Evolutionary conservation across 2,797 vertebrate genomes (phyloP).

Genomic region (Siniperca obscura): DNA sequence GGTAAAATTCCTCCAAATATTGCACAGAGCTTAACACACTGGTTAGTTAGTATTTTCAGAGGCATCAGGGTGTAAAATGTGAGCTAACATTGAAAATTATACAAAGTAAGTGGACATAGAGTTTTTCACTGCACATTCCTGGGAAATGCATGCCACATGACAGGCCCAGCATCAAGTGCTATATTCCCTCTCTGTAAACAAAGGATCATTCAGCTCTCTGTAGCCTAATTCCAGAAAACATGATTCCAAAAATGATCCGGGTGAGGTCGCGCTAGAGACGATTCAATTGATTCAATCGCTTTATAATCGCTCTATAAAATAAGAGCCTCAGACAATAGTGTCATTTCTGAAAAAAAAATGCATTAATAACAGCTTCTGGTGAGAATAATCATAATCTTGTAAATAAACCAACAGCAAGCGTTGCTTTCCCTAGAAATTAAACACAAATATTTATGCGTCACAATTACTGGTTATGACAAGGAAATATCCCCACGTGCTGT

Average conservation of each 20-base stretch:
- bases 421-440: background rate
- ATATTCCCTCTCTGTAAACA: conserved; percentile 72
- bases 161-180: conserved; percentile 54
- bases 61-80: background rate
- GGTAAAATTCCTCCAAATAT: conserved; percentile 33
- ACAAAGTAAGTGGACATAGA: background rate
- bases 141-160: conserved; percentile 21
- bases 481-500: background rate
- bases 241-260: conserved; percentile 81
- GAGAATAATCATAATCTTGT: no score
- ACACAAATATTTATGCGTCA: conserved; percentile 3
- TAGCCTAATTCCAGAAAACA: conserved; percentile 76
- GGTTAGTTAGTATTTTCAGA: background rate
- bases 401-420: background rate
- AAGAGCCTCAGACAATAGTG: conserved; percentile 22
- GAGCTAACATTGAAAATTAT: background rate
- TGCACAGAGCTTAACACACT: background rate
- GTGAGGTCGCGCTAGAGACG: conserved; percentile 85
- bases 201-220: conserved; percentile 81
- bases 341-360: conserved; percentile 21
- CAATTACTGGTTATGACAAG: background rate
- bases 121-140: conserved; percentile 36
- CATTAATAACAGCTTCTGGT: conserved; percentile 4
- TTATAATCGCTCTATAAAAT: conserved; percentile 33
- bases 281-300: conserved; percentile 55